A percentile compares a stretch with the other conserved stretches of the same genome.
phyloP scores from a whole-genome alignment of 2,888 invertebrate genomes.

The Nymphalis c-album region DNA sequence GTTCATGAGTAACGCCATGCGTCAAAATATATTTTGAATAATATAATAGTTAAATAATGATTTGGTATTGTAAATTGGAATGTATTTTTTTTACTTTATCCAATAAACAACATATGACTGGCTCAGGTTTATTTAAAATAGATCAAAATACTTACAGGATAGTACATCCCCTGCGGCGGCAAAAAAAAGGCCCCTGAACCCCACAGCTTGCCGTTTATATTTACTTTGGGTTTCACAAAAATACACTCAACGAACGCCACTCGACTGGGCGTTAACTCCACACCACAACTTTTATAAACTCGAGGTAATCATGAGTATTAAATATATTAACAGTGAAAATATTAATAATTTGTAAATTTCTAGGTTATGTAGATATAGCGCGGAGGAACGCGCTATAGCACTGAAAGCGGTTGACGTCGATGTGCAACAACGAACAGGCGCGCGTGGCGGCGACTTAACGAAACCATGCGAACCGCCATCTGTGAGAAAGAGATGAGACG shows the following conservation, averaged over 20 bases:
- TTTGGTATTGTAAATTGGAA: not conserved
- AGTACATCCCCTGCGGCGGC: constrained; percentile 98
- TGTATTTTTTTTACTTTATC: not conserved
- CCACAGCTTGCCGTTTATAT: constrained; percentile 97
- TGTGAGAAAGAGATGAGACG: constrained; percentile 58
- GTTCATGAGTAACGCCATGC: constrained; percentile 9
- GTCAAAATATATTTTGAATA: constrained; percentile 11
- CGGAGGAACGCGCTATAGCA: constrained; percentile 78
- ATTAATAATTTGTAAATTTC: constrained; percentile 64
- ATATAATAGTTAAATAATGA: not conserved
- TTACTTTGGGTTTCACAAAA: constrained; percentile 82
- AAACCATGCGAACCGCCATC: constrained; percentile 48
- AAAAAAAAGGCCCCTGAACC: constrained; percentile 97
- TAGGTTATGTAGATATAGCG: constrained; percentile 78
- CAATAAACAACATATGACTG: not conserved
- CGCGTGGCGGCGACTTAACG: constrained; percentile 64
- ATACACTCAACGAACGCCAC: constrained; percentile 78
- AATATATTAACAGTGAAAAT: constrained; percentile 50
- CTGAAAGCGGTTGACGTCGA: constrained; percentile 79
- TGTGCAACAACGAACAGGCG: constrained; percentile 74
- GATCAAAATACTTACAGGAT: constrained; percentile 89
- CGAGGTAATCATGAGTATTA: constrained; percentile 77
- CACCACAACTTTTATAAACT: constrained; percentile 77
- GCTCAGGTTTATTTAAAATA: constrained; percentile 22
- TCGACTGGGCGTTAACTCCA: constrained; percentile 69